Evolutionary conservation across 2,888 invertebrate genomes (phyloP).

Genomic region (Trachelus tabidus): DNA sequence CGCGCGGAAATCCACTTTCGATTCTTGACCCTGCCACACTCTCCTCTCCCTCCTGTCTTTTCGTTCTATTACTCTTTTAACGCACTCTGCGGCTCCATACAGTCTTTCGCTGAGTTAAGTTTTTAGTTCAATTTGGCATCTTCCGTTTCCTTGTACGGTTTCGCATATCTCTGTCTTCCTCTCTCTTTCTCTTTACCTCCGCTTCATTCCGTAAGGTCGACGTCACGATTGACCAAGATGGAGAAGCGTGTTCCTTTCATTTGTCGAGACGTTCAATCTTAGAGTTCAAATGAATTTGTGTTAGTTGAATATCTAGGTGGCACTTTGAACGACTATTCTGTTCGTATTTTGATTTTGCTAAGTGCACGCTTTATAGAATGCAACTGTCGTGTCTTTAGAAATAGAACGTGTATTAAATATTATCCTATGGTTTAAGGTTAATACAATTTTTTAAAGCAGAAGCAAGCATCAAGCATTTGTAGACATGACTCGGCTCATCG

Average conservation of each 20-base stretch:
- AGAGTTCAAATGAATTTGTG: neutral
- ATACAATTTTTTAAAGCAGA: constrained; percentile 16
- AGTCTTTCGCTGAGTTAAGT: neutral
- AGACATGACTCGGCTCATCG: constrained; percentile 4
- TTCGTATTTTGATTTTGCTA: constrained; percentile 32
- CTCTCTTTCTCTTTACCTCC: neutral
- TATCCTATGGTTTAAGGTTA: neutral
- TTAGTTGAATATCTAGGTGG: constrained; percentile 22
- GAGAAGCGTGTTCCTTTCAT: neutral
- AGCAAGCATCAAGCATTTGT: constrained; percentile 31
- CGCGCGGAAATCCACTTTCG: constrained; percentile 34
- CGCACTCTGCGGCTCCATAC: neutral
- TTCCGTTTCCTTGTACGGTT: neutral
- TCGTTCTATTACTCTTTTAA: neutral
- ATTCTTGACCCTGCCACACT: constrained; percentile 24
- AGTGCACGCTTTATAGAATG: constrained; percentile 11
- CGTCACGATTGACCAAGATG: neutral
- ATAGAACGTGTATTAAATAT: neutral
- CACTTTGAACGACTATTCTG: constrained; percentile 29
- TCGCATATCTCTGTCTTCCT: neutral
- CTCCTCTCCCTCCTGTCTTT: neutral
- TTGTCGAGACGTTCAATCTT: neutral
- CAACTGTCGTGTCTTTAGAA: constrained; percentile 1
- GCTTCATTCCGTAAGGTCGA: neutral
- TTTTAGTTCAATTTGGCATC: neutral